phyloP scores from a whole-genome alignment of 2,113 vertebrate species.

The Nerophis ophidion region DNA sequence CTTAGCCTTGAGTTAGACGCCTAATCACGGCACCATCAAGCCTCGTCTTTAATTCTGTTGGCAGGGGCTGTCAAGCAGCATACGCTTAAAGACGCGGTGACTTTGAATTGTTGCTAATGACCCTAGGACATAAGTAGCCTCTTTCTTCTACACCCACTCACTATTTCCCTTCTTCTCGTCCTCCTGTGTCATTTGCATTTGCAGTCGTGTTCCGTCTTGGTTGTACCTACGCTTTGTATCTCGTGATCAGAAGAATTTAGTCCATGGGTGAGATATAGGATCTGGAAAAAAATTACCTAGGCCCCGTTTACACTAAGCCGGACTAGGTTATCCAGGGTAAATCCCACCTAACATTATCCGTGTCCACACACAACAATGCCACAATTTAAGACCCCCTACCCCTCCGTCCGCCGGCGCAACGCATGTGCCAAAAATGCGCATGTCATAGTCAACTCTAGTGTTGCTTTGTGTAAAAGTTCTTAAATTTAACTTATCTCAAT shows the following conservation, averaged over 20 bases:
- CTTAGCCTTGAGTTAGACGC: constrained; percentile 52
- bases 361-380: too few relatives aligned
- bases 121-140: constrained; percentile 55
- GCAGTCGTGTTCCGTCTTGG: constrained; percentile 28
- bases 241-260: constrained; percentile 20
- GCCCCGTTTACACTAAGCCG: too few relatives aligned
- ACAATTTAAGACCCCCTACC: too few relatives aligned
- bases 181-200: constrained; percentile 41
- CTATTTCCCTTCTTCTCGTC: constrained; percentile 39
- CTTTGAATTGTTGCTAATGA: constrained; percentile 72
- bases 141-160: constrained; percentile 32
- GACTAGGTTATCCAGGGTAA: too few relatives aligned
- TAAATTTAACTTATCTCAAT: too few relatives aligned
- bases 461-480: too few relatives aligned
- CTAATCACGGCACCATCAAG: constrained; percentile 64
- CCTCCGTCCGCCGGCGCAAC: too few relatives aligned
- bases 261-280: neutral
- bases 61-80: constrained; percentile 67
- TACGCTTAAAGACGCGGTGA: constrained; percentile 62
- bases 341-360: too few relatives aligned
- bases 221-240: constrained; percentile 2
- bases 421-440: too few relatives aligned
- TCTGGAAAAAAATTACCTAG: neutral
- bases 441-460: too few relatives aligned
- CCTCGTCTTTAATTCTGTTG: constrained; percentile 62